Evolutionary conservation across 2,888 invertebrate genomes (phyloP).

Genomic region (Andrena haemorrhoa): DNA sequence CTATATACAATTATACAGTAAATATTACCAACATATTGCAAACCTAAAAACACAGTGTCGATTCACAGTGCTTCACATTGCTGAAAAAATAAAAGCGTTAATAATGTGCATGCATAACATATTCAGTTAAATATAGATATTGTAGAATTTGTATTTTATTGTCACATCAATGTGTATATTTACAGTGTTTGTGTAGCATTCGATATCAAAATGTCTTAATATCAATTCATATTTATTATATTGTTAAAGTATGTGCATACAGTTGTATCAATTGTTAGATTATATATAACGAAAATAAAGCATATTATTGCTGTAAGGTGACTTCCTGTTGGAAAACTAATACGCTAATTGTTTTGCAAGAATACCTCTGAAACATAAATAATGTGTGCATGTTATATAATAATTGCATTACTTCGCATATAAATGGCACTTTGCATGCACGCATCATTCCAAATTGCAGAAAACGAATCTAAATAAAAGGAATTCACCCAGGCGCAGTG

Average conservation of each 20-base stretch:
- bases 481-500: not conserved
- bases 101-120: not conserved
- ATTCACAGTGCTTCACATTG: not conserved
- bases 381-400: slow-evolving; percentile 24
- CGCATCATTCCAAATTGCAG: not conserved
- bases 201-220: not conserved
- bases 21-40: not conserved
- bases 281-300: not conserved
- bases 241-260: not conserved
- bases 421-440: not conserved
- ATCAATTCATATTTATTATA: not conserved
- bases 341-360: slow-evolving; percentile 64
- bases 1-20: not conserved
- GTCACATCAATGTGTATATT: not conserved
- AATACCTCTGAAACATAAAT: slow-evolving; percentile 75
- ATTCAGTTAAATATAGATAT: not conserved
- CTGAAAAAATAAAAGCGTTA: slow-evolving; percentile 31
- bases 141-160: slow-evolving; percentile 3
- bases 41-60: not conserved
- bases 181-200: not conserved
- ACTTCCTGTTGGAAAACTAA: slow-evolving; percentile 43
- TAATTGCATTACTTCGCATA: not conserved
- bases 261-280: not conserved
- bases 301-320: slow-evolving; percentile 2
- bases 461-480: not conserved